phyloP scores from a whole-genome alignment of 2,888 invertebrate species.

The Drosophila niveifrons region DNA sequence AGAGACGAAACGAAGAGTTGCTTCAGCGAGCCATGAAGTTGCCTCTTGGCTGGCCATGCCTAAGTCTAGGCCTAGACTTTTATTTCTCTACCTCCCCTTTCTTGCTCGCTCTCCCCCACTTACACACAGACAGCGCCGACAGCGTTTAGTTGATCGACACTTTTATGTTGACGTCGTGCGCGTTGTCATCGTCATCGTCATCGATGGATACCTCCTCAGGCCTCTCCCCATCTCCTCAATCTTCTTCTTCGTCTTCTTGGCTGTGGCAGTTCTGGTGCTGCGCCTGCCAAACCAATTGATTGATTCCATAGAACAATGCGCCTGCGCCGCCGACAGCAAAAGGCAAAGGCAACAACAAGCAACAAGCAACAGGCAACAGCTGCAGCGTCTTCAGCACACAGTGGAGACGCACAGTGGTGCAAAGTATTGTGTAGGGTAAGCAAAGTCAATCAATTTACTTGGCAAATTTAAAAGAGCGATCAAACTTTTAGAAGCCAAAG shows the following conservation, averaged over 20 bases:
- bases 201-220: constrained; percentile 11
- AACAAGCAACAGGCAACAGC: constrained; percentile 22
- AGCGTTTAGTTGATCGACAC: constrained; percentile 82
- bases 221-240: not conserved
- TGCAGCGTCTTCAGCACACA: constrained; percentile 23
- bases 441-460: not conserved
- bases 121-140: constrained; percentile 56
- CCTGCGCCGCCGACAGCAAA: constrained; percentile 36
- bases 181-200: constrained; percentile 74
- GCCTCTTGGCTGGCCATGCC: constrained; percentile 72
- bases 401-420: constrained; percentile 58
- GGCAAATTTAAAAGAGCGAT: too few species aligned
- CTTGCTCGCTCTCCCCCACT: not conserved
- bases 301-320: constrained; percentile 81
- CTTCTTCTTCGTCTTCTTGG: constrained; percentile 31
- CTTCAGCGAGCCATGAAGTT: constrained; percentile 76
- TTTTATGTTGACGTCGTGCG: constrained; percentile 81
- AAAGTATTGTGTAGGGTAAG: not conserved
- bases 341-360: not conserved
- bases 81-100: constrained; percentile 4
- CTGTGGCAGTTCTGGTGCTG: constrained; percentile 79
- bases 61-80: constrained; percentile 16
- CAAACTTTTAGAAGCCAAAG: not conserved
- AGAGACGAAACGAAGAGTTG: constrained; percentile 52
- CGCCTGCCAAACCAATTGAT: constrained; percentile 72